Evolutionary conservation across 2,113 vertebrate genomes (phyloP).

Genomic region (Engystomops pustulosus): DNA sequence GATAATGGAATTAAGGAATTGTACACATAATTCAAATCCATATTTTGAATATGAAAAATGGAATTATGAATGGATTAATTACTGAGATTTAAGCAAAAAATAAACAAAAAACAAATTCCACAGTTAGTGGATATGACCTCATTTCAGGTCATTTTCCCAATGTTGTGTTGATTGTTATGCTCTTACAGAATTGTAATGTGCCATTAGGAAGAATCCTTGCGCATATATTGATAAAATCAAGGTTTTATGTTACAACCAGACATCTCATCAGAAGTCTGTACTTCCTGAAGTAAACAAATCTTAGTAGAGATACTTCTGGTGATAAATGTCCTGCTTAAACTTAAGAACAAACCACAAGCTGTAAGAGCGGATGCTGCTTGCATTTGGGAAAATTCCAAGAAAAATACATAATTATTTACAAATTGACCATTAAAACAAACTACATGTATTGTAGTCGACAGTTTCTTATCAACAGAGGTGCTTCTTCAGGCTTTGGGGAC

Average conservation of each 20-base stretch:
- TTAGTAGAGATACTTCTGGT: slow-evolving; percentile 3
- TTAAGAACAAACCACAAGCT: slow-evolving; percentile 44
- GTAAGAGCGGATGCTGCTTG: slow-evolving; percentile 41
- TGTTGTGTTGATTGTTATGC: not conserved
- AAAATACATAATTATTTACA: not conserved
- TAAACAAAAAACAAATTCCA: too few species aligned
- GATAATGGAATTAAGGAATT: too few species aligned
- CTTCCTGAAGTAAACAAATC: not conserved
- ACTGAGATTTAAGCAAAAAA: not conserved
- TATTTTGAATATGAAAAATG: too few species aligned
- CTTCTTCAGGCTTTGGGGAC: too few species aligned
- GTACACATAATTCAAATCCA: too few species aligned
- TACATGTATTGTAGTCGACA: not conserved
- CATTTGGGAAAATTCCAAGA: slow-evolving; percentile 26
- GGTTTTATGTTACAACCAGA: not conserved
- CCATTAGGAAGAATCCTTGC: slow-evolving; percentile 22
- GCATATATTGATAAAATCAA: slow-evolving; percentile 26
- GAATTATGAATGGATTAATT: too few species aligned
- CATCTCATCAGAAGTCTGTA: slow-evolving; percentile 1
- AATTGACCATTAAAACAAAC: not conserved
- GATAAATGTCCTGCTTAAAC: slow-evolving; percentile 39
- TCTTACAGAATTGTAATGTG: not conserved
- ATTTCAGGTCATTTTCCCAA: not conserved
- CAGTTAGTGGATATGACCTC: not conserved
- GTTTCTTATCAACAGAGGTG: not conserved